Evolutionary conservation across 1,140 invertebrate species (phyloP), one percentile per base, ranked within the genome.

Genomic region (Thaumetopoea pityocampa): DNA sequence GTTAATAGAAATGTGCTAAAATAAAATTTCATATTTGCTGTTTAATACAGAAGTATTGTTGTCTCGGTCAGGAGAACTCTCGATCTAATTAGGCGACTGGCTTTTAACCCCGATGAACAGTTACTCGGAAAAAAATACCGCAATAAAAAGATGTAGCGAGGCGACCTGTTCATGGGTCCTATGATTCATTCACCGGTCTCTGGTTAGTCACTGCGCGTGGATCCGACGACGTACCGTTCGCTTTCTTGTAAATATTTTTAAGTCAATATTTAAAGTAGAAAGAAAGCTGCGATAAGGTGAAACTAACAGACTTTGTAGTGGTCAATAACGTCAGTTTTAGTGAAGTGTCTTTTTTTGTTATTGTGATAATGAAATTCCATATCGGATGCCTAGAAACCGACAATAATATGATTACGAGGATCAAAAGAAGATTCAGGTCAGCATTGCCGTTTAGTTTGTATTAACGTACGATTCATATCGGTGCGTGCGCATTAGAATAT

Each of bases 131-230:
- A 52, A 52, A 73, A 70, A 71, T 70, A 74, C 71, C 71, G 74
- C 69, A 76, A 76, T 64, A 69, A 73, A 71, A 76, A 67, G 52
- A 50, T 71, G 59, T 60, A 68, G 47, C 57, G 58, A 57, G 59
- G 48, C 67, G 60, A 71, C 64, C 61, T 65, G 68, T 59, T 69
- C 24, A n/a, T 20, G 46, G 47, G 32, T 47, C 51, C 67, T 60
- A 76, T 80, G 76, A 80, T 52, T 80, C 76, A 80, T 68, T 61
- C 42, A 20, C 28, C 40, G 42, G 32, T 50, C 38, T 36, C 54
- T 26, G 30, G 51, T 65, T 62, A 62, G 58, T 71, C 63, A 65
- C 41, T 49, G 48, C 37, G 42, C 33, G 42, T 35, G 41, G 38
- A 53, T 55, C 45, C 32, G 33, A 38, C 47, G 56, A 30, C 37